Conservation (phyloP, 2,797 vertebrate species). For the Chelon labrosus region DNA sequence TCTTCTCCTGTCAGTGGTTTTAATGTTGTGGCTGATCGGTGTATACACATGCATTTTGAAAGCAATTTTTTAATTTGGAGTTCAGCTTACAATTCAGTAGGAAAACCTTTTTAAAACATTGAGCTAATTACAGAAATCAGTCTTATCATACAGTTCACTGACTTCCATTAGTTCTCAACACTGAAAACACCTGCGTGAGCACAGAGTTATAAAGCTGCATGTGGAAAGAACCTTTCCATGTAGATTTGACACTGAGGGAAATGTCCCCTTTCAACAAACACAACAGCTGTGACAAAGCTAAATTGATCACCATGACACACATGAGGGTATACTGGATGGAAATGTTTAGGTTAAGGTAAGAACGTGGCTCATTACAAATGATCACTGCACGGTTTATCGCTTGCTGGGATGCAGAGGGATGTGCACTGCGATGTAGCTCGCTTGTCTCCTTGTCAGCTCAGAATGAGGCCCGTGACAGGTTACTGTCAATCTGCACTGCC, state of each 20-base stretch:
- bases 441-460: conserved; percentile 32
- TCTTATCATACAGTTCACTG: no score
- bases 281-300: neutral
- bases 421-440: neutral
- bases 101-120: no score
- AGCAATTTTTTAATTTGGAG: no score
- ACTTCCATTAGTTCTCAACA: no score
- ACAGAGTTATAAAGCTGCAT: no score
- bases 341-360: neutral
- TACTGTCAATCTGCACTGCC: conserved; percentile 64
- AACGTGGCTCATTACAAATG: neutral
- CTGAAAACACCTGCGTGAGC: no score
- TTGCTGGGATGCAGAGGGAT: neutral
- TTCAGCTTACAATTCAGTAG: no score
- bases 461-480: conserved; percentile 55
- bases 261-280: neutral
- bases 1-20: no score
- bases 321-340: neutral
- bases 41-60: no score
- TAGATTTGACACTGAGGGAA: neutral
- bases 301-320: neutral
- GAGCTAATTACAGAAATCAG: no score
- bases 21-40: no score
- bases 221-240: no score
- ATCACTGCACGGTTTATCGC: neutral